A percentile compares a stretch with the other conserved stretches of the same genome.
Conservation (phyloP, 1,140 invertebrate genomes). For the Metaphire vulgaris region DNA sequence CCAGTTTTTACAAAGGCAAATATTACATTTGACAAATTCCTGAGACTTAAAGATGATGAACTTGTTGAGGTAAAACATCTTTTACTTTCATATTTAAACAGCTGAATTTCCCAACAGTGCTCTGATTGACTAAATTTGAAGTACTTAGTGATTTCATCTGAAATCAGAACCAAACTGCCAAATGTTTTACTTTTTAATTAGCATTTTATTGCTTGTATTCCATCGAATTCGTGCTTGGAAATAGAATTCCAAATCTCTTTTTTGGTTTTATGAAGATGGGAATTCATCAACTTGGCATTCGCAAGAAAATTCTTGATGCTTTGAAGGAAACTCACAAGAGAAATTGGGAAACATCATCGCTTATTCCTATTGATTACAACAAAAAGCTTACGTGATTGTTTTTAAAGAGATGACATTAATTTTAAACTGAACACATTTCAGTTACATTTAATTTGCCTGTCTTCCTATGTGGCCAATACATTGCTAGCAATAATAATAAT, state of each 20-base stretch:
- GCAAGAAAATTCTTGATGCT: slow-evolving; percentile 12
- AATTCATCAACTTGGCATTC: background rate
- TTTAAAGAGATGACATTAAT: no score
- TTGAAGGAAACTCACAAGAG: slow-evolving; percentile 3
- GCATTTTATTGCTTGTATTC: no score
- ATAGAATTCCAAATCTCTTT: no score
- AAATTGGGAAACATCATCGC: background rate
- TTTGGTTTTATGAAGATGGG: no score
- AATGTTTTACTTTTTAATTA: no score
- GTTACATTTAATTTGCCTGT: background rate
- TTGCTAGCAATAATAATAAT: no score
- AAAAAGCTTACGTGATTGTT: background rate
- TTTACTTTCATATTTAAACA: no score
- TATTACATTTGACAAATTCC: background rate
- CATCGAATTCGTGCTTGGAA: no score
- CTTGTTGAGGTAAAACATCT: background rate
- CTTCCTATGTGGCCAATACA: no score
- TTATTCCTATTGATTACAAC: slow-evolving; percentile 4
- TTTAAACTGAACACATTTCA: background rate
- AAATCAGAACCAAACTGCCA: background rate
- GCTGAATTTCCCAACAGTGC: no score
- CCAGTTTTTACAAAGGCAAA: background rate
- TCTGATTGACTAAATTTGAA: background rate
- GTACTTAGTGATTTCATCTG: background rate
- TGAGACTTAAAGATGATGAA: background rate